Conservation (phyloP, 2,888 invertebrate genomes). For the Melipona beecheii region DNA sequence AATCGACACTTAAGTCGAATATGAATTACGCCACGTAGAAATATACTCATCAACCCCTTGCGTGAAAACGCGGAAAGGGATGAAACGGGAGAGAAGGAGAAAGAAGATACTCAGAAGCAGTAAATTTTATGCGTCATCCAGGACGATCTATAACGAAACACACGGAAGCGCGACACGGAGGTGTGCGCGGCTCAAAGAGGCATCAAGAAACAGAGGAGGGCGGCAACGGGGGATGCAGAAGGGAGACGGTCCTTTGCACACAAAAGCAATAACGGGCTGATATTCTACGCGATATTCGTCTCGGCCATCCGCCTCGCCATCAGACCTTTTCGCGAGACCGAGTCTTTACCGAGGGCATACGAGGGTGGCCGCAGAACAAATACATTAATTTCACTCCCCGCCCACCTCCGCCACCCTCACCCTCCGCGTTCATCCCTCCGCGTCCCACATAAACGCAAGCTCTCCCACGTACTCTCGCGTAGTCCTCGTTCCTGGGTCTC, state of each 20-base stretch:
- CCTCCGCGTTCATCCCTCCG: slow-evolving; percentile 7
- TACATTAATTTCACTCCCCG: slow-evolving; percentile 82
- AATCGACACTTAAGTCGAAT: neutral
- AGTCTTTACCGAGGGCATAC: slow-evolving; percentile 75
- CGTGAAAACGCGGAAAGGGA: too few relatives aligned
- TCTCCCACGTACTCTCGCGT: slow-evolving; percentile 6
- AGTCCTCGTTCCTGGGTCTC: slow-evolving; percentile 30
- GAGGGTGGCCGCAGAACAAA: slow-evolving; percentile 83
- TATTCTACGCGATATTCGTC: slow-evolving; percentile 72
- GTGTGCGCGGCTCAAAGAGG: slow-evolving; percentile 55
- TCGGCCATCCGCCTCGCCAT: slow-evolving; percentile 70
- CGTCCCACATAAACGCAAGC: slow-evolving; percentile 22
- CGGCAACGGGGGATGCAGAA: neutral
- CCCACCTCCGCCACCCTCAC: slow-evolving; percentile 62
- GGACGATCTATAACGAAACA: slow-evolving; percentile 55
- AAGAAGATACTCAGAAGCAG: neutral
- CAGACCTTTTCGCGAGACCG: slow-evolving; percentile 71
- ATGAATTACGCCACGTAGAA: neutral
- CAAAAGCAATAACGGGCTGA: slow-evolving; percentile 76
- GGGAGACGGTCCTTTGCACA: slow-evolving; percentile 69
- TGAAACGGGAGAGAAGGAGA: neutral
- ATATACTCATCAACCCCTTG: neutral
- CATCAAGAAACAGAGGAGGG: slow-evolving; percentile 49
- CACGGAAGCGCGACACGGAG: slow-evolving; percentile 47
- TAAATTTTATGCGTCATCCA: slow-evolving; percentile 44